phyloP scores from a whole-genome alignment of 2,113 vertebrate genomes.

The Chloropsis cyanopogon region DNA sequence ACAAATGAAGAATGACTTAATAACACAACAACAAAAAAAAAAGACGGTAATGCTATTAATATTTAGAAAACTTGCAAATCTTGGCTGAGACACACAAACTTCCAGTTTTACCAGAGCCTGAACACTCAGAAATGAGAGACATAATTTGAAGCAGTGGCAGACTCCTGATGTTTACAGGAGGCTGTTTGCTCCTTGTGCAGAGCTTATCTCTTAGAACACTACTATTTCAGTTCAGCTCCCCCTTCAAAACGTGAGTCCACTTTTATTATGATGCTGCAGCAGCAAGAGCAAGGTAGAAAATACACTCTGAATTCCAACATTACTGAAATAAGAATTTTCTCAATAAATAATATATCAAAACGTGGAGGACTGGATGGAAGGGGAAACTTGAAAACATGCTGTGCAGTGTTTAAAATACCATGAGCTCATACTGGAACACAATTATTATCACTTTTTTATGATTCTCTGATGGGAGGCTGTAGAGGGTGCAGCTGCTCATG shows the following conservation, averaged over 20 bases:
- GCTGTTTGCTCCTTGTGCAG: background rate
- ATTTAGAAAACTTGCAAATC: background rate
- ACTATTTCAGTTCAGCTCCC: background rate
- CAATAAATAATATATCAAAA: conserved; percentile 50
- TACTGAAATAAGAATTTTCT: conserved; percentile 33
- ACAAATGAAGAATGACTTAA: background rate
- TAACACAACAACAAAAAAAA: background rate
- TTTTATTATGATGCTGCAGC: background rate
- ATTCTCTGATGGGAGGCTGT: background rate
- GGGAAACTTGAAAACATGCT: conserved; percentile 24
- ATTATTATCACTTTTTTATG: background rate
- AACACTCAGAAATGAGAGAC: background rate
- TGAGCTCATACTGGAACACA: background rate
- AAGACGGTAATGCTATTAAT: background rate
- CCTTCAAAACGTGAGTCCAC: background rate
- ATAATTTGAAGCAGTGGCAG: background rate
- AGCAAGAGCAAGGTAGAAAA: background rate
- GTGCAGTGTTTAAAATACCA: conserved; percentile 2
- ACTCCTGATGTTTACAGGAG: background rate
- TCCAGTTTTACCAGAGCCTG: background rate
- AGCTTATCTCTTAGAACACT: background rate
- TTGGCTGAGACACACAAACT: background rate
- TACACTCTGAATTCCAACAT: background rate
- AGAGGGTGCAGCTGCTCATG: background rate
- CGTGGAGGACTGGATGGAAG: background rate